Conservation (phyloP, 2,113 vertebrate species). For the Noturus placidus region DNA sequence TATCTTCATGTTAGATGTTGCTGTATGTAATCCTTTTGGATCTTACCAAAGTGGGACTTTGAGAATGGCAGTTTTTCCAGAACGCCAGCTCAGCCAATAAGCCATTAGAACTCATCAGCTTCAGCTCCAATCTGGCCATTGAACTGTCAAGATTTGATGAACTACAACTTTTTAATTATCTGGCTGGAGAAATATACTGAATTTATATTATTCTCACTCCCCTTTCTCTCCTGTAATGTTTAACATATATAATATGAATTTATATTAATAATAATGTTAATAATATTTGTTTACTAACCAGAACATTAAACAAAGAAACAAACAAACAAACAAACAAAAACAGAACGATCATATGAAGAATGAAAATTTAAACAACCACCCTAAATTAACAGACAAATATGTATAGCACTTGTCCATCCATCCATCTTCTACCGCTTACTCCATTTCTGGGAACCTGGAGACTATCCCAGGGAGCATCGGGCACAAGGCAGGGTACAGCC, state of each 20-base stretch:
- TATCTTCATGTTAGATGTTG: not conserved
- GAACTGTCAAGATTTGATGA: conserved; percentile 36
- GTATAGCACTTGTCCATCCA: no score
- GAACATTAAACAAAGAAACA: not conserved
- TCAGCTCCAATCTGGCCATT: conserved; percentile 25
- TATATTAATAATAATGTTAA: not conserved
- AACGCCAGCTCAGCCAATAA: conserved; percentile 26
- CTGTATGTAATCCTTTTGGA: not conserved
- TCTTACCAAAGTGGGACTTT: not conserved
- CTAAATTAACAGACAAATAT: not conserved
- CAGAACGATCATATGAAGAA: not conserved
- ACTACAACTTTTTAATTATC: conserved; percentile 25
- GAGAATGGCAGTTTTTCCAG: conserved; percentile 11
- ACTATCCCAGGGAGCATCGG: no score
- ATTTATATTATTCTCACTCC: not conserved
- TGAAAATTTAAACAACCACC: not conserved
- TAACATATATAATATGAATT: not conserved
- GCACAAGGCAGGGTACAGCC: no score
- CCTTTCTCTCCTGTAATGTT: not conserved
- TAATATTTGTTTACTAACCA: not conserved
- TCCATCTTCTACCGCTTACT: no score
- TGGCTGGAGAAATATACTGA: conserved; percentile 6
- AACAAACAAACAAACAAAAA: not conserved
- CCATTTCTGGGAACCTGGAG: no score
- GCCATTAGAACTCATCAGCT: conserved; percentile 20